These are phyloP conservation scores for Dermolepida albohirtum DNA, from an alignment of 2,888 invertebrate species.

Conservation along the genomic window DNA sequence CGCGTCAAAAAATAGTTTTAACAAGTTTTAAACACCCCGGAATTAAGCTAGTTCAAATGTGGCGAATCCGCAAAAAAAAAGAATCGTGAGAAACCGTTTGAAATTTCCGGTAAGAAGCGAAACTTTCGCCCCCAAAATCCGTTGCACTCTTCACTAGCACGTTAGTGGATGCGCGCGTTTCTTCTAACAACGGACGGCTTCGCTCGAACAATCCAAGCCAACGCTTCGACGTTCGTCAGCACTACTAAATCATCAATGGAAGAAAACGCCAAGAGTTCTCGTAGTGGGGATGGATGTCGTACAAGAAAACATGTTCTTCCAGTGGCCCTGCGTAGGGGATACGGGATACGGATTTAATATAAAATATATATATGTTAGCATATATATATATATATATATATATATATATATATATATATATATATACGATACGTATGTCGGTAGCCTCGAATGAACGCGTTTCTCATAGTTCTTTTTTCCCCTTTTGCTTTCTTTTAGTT, in stretches of 20 bases:
- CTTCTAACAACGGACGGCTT: slow-evolving; percentile 20
- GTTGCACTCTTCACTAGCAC: slow-evolving; percentile 21
- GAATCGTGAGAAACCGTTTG: too few species aligned
- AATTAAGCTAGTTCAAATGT: too few species aligned
- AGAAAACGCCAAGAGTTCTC: slow-evolving; percentile 41
- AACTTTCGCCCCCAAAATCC: background rate
- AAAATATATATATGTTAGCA: slow-evolving; percentile 3
- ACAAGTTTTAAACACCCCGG: too few species aligned
- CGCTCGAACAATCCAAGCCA: slow-evolving; percentile 20
- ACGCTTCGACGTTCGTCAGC: slow-evolving; percentile 28
- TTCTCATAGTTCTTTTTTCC: too few species aligned
- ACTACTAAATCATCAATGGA: slow-evolving; percentile 46
- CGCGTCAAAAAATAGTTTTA: too few species aligned
- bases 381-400: too few species aligned
- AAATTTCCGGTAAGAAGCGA: background rate
- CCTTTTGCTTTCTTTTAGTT: too few species aligned
- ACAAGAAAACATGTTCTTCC: slow-evolving; percentile 40
- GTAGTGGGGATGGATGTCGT: slow-evolving; percentile 40
- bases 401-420: too few species aligned
- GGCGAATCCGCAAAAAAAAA: too few species aligned
- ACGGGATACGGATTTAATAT: slow-evolving; percentile 37
- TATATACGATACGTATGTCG: too few species aligned
- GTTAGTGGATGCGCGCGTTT: slow-evolving; percentile 25
- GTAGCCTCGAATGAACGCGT: too few species aligned
- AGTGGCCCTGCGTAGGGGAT: slow-evolving; percentile 38